phyloP scores from a whole-genome alignment of 2,888 invertebrate genomes.

The Syritta pipiens region DNA sequence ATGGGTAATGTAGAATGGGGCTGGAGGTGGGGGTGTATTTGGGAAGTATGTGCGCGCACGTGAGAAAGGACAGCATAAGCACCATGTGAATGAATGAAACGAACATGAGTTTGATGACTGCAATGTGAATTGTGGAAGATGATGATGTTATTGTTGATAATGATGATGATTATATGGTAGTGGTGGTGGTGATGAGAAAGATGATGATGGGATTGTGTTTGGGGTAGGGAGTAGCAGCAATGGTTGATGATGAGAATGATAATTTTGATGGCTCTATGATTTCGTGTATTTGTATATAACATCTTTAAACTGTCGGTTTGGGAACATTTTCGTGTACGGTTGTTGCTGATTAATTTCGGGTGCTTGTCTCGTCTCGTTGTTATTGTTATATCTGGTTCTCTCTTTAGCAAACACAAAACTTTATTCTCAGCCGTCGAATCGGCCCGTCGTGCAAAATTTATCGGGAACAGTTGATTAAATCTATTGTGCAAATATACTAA shows the following conservation, averaged over 20 bases:
- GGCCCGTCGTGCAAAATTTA: slow-evolving; percentile 33
- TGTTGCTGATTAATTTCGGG: slow-evolving; percentile 64
- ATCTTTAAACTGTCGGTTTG: slow-evolving; percentile 69
- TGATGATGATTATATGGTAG: slow-evolving; percentile 56
- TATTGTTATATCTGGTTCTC: slow-evolving; percentile 46
- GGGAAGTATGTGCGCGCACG: slow-evolving; percentile 57
- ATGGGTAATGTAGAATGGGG: no score
- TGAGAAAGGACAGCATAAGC: slow-evolving; percentile 62
- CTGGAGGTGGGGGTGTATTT: slow-evolving; percentile 40
- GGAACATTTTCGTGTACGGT: slow-evolving; percentile 66
- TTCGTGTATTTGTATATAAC: slow-evolving; percentile 68
- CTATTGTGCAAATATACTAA: slow-evolving; percentile 33
- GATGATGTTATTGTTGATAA: slow-evolving; percentile 66
- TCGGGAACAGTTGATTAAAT: slow-evolving; percentile 49
- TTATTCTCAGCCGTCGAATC: slow-evolving; percentile 17
- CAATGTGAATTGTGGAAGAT: slow-evolving; percentile 66
- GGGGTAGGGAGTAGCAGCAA: slow-evolving; percentile 56
- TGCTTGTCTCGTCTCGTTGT: slow-evolving; percentile 56
- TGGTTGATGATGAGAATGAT: slow-evolving; percentile 68
- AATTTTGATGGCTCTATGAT: slow-evolving; percentile 68
- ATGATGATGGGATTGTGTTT: slow-evolving; percentile 54
- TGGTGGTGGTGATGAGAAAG: slow-evolving; percentile 58
- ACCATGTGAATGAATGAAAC: slow-evolving; percentile 67
- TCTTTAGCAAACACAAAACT: slow-evolving; percentile 41
- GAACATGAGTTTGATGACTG: slow-evolving; percentile 66